Evolutionary conservation across 2,888 invertebrate genomes (phyloP).

Genomic region (Stenotaenia linearis): DNA sequence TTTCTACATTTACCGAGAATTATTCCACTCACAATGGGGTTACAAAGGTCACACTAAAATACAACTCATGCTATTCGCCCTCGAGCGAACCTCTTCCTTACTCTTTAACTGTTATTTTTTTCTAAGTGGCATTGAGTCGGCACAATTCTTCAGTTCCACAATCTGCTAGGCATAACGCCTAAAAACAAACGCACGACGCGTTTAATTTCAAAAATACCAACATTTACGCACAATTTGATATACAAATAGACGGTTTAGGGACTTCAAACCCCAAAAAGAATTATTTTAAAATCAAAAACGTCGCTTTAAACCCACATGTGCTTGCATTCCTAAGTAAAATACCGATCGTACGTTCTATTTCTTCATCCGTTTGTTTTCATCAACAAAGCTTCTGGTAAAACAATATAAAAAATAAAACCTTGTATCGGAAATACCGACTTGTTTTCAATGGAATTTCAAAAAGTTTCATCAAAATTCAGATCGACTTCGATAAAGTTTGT

Average conservation of each 20-base stretch:
- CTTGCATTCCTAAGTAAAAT: not conserved
- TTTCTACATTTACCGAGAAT: not conserved
- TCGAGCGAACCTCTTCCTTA: not conserved
- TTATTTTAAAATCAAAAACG: not conserved
- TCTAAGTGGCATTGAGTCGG: not conserved
- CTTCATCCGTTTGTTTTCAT: not conserved
- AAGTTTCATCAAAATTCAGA: not conserved
- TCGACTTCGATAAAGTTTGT: not conserved
- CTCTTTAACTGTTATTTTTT: not conserved
- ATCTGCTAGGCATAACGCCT: not conserved
- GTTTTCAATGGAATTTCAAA: too few relatives aligned
- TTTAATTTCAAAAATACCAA: not conserved
- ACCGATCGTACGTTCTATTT: not conserved
- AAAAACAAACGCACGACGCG: not conserved
- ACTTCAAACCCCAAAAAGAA: not conserved
- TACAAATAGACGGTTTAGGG: not conserved
- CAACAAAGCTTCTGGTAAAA: too few relatives aligned
- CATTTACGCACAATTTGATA: not conserved
- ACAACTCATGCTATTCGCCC: slow-evolving; percentile 5
- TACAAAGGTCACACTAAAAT: not conserved
- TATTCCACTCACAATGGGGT: not conserved
- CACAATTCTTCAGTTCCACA: not conserved
- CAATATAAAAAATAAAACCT: too few relatives aligned
- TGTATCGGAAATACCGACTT: not conserved
- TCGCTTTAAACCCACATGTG: not conserved